phyloP scores from a whole-genome alignment of 1,140 invertebrate genomes.

The Eupristina koningsbergeri region DNA sequence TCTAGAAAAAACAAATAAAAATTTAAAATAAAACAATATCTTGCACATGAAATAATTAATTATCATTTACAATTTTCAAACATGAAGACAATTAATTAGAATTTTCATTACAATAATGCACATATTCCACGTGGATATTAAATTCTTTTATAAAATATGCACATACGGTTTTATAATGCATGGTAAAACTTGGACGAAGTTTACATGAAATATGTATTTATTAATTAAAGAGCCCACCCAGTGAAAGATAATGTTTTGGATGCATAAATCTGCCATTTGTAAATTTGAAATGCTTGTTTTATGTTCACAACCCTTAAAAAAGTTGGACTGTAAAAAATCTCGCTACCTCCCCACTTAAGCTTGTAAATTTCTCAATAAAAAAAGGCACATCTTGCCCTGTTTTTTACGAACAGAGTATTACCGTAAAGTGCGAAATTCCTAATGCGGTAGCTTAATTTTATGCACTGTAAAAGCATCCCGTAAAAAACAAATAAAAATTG shows the following conservation, averaged over 20 bases:
- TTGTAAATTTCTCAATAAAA: not conserved
- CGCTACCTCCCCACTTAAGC: not conserved
- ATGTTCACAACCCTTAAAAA: not conserved
- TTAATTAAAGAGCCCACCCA: too few species aligned
- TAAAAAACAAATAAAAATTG: not conserved
- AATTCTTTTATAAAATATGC: too few species aligned
- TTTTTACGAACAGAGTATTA: not conserved
- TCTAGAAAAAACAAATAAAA: too few species aligned
- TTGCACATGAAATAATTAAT: too few species aligned
- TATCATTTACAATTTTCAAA: too few species aligned
- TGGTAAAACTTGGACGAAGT: too few species aligned
- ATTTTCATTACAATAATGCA: too few species aligned
- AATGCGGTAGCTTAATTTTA: not conserved
- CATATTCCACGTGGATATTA: too few species aligned
- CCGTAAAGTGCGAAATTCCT: not conserved
- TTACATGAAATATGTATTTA: not conserved
- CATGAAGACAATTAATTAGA: too few species aligned
- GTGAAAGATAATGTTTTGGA: not conserved
- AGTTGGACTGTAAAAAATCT: not conserved
- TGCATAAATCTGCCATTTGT: not conserved
- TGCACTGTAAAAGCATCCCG: not conserved
- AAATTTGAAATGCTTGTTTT: not conserved
- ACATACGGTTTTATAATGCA: too few species aligned
- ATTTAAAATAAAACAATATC: too few species aligned
- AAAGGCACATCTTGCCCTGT: not conserved